Percentiles rank a stretch among this genome's conserved stretches.
phyloP scores from a whole-genome alignment of 2,888 invertebrate genomes.

The Rotaria macrura region DNA sequence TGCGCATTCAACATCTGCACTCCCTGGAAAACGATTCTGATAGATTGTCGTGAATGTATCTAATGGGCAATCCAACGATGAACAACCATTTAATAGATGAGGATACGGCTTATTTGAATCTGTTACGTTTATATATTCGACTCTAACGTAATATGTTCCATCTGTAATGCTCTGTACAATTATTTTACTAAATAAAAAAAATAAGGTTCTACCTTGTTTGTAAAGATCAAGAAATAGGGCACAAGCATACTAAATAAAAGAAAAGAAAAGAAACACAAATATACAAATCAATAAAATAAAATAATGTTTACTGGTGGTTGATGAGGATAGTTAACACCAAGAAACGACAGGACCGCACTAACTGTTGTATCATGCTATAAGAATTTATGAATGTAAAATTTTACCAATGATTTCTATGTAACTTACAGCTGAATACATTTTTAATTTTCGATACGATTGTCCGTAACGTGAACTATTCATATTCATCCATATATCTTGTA shows the following conservation, averaged over 20 bases:
- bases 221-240: background rate
- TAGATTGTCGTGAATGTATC: background rate
- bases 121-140: background rate
- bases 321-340: constrained; percentile 53
- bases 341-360: constrained; percentile 63
- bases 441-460: background rate
- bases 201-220: background rate
- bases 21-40: background rate
- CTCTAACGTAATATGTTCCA: background rate
- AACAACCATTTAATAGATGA: background rate
- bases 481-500: background rate
- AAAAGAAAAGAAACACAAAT: background rate
- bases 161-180: background rate
- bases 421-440: constrained; percentile 16
- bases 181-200: background rate
- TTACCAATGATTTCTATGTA: background rate
- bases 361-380: constrained; percentile 66
- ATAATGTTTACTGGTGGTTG: background rate
- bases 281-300: background rate
- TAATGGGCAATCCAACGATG: background rate
- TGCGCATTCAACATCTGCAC: background rate
- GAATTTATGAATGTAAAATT: background rate
- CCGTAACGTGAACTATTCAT: background rate
- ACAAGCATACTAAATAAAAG: background rate
- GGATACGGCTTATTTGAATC: background rate